Evolutionary conservation across 2,888 invertebrate species (phyloP).

Genomic region (Ophraella communa): DNA sequence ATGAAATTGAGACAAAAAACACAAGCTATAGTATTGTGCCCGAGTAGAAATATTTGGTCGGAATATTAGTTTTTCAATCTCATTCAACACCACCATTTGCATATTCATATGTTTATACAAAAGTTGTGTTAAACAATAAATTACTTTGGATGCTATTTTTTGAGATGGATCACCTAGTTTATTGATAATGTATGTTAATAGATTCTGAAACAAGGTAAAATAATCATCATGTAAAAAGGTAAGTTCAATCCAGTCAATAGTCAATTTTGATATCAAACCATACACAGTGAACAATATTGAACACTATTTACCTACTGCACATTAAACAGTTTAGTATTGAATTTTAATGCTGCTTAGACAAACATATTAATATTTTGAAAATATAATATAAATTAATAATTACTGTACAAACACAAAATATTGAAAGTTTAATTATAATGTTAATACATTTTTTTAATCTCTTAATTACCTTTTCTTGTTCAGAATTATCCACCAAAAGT

Average conservation of each 20-base stretch:
- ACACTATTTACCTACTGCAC: too few relatives aligned
- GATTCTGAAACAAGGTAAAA: slow-evolving; percentile 60
- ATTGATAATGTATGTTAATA: slow-evolving; percentile 85
- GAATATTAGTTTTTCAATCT: slow-evolving; percentile 90
- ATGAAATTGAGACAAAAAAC: slow-evolving; percentile 87
- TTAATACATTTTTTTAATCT: too few relatives aligned
- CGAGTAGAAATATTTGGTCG: slow-evolving; percentile 79
- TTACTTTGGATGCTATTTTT: slow-evolving; percentile 86
- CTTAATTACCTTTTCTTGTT: slow-evolving; percentile 83
- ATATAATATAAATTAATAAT: too few relatives aligned
- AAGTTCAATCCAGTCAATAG: too few relatives aligned
- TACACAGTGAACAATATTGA: too few relatives aligned
- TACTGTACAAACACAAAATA: too few relatives aligned
- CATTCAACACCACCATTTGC: slow-evolving; percentile 85
- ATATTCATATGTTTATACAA: slow-evolving; percentile 83
- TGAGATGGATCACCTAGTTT: slow-evolving; percentile 94
- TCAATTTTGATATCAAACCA: too few relatives aligned
- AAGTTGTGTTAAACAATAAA: slow-evolving; percentile 84
- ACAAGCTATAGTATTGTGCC: slow-evolving; percentile 93
- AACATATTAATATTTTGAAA: not conserved
- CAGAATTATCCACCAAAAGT: slow-evolving; percentile 78
- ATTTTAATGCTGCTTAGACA: too few relatives aligned
- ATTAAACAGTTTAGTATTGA: too few relatives aligned
- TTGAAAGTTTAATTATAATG: too few relatives aligned
- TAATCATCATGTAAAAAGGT: not conserved